A percentile compares a stretch with the other conserved stretches of the same genome.
These are phyloP conservation scores for Lithophane semibrunnea DNA, from an alignment of 2,888 invertebrate genomes.

Conservation along the genomic window DNA sequence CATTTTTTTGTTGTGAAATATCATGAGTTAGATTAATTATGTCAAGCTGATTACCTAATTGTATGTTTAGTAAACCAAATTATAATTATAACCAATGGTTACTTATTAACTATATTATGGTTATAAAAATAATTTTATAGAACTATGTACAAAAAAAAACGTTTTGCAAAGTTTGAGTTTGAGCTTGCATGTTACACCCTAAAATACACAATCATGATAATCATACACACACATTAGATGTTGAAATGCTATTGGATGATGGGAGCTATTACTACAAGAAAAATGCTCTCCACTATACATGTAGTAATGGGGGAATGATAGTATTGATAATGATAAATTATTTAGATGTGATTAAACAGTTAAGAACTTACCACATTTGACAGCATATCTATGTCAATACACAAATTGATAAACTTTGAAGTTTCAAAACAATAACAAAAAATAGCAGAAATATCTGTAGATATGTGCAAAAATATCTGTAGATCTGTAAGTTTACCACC, in stretches of 20 bases:
- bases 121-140: no score
- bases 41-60: no score
- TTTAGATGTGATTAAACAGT: neutral
- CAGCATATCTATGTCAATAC: slow-evolving; percentile 28
- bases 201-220: neutral
- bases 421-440: neutral
- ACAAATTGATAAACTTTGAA: slow-evolving; percentile 13
- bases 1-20: neutral
- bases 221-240: neutral
- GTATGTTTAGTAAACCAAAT: no score
- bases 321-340: neutral
- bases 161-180: neutral
- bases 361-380: slow-evolving; percentile 22
- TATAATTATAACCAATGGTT: neutral
- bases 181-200: neutral
- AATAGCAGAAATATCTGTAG: slow-evolving; percentile 7
- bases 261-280: neutral
- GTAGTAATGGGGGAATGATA: neutral
- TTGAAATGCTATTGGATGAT: neutral
- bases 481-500: neutral
- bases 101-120: no score
- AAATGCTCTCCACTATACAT: no score
- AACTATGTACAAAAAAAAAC: no score
- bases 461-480: slow-evolving; percentile 13
- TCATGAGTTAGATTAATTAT: no score